Evolutionary conservation across 1,140 invertebrate species (phyloP).

Genomic region (Hylaeus volcanicus): DNA sequence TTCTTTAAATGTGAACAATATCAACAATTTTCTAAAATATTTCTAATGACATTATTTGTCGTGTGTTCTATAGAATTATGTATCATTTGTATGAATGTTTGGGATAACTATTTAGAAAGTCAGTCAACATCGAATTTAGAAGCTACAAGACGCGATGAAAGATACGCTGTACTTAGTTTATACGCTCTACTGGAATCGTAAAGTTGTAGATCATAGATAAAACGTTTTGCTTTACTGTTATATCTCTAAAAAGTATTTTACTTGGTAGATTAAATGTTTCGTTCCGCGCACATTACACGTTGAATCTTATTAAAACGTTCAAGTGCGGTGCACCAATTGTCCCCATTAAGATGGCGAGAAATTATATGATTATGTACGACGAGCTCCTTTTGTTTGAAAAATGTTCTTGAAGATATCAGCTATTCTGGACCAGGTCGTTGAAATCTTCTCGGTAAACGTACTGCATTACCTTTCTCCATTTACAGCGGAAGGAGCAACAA

Average conservation of each 20-base stretch:
- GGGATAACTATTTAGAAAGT: background rate
- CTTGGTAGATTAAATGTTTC: background rate
- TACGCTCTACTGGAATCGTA: too few relatives aligned
- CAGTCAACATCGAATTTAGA: background rate
- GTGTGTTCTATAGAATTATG: background rate
- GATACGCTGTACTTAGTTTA: background rate
- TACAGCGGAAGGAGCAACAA: constrained; percentile 9
- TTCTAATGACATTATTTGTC: background rate
- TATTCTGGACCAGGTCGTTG: constrained; percentile 10
- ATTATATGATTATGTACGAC: constrained; percentile 2
- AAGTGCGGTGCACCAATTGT: background rate
- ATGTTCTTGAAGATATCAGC: constrained; percentile 15
- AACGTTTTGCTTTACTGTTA: background rate
- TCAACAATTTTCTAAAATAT: background rate
- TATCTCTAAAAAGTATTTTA: background rate
- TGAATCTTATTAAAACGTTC: background rate
- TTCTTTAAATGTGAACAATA: too few relatives aligned
- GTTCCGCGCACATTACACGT: background rate
- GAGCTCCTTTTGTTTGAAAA: constrained; percentile 32
- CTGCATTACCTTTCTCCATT: constrained; percentile 42
- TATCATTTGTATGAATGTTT: background rate
- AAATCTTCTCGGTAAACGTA: constrained; percentile 25
- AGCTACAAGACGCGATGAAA: background rate
- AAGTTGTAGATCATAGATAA: background rate
- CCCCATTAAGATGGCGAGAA: background rate